phyloP scores from a whole-genome alignment of 2,888 invertebrate species.

The Drosophila rubida region DNA sequence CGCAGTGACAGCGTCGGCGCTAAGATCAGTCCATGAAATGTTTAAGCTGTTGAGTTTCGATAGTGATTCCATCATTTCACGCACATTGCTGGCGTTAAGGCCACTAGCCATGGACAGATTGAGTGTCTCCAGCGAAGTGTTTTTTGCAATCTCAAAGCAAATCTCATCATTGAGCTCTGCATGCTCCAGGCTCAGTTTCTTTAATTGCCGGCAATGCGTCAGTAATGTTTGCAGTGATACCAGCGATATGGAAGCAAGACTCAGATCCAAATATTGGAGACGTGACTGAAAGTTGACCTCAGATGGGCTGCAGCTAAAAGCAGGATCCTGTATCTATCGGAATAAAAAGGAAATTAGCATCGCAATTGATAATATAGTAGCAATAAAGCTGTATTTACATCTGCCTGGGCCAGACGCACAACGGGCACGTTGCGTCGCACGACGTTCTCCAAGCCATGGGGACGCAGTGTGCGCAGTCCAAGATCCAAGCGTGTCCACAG shows the following conservation, averaged over 20 bases:
- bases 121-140: conserved; percentile 89
- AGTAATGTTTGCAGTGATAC: conserved; percentile 87
- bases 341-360: background rate
- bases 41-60: conserved; percentile 87
- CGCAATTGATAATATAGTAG: no score
- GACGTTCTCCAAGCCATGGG: conserved; percentile 90
- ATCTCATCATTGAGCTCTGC: conserved; percentile 88
- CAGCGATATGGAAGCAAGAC: conserved; percentile 89
- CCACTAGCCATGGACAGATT: conserved; percentile 94
- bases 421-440: conserved; percentile 91
- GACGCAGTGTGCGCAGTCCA: conserved; percentile 88
- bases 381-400: conserved; percentile 86
- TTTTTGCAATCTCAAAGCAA: conserved; percentile 89
- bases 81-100: conserved; percentile 88
- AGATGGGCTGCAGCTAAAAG: conserved; percentile 41
- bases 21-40: conserved; percentile 92
- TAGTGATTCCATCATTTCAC: conserved; percentile 87
- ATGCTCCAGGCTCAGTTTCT: conserved; percentile 94
- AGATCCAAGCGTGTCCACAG: conserved; percentile 94
- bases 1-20: conserved; percentile 87
- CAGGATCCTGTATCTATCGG: conserved; percentile 66
- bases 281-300: conserved; percentile 85
- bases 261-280: conserved; percentile 94
- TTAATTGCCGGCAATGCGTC: conserved; percentile 88
- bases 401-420: conserved; percentile 91